These are phyloP conservation scores for Chrysochloris asiatica DNA, from an alignment of 2,113 vertebrate genomes.

Conservation along the genomic window DNA sequence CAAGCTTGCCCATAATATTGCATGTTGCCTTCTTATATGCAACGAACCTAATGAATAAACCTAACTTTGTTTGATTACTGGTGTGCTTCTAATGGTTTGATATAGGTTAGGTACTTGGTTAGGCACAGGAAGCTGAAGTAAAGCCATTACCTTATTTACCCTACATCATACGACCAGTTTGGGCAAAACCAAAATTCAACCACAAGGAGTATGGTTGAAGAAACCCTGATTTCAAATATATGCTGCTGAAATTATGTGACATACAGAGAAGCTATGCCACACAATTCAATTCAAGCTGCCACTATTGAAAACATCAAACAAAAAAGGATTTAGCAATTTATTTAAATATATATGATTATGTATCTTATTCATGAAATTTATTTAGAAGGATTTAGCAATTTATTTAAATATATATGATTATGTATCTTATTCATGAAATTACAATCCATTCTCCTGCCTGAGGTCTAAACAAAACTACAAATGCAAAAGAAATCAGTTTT, in stretches of 20 bases:
- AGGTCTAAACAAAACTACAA: conserved; percentile 37
- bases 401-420: conserved; percentile 29
- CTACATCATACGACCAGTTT: background rate
- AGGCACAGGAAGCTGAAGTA: background rate
- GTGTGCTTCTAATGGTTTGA: background rate
- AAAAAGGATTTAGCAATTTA: no score
- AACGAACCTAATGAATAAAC: no score
- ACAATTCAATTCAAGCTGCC: background rate
- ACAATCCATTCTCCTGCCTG: background rate
- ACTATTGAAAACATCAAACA: background rate
- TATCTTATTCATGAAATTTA: background rate
- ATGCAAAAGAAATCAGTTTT: conserved; percentile 7
- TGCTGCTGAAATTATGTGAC: background rate
- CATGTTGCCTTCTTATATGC: background rate
- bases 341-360: background rate
- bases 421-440: conserved; percentile 5
- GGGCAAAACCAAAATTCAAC: background rate
- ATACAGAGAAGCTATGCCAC: background rate
- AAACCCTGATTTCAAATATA: background rate
- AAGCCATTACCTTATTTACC: background rate
- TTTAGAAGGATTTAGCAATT: background rate
- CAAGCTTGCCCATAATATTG: background rate
- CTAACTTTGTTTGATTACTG: background rate
- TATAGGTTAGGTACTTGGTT: background rate
- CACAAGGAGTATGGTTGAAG: background rate